Evolutionary conservation across 2,797 vertebrate species (phyloP).

Genomic region (Syncerus caffer): DNA sequence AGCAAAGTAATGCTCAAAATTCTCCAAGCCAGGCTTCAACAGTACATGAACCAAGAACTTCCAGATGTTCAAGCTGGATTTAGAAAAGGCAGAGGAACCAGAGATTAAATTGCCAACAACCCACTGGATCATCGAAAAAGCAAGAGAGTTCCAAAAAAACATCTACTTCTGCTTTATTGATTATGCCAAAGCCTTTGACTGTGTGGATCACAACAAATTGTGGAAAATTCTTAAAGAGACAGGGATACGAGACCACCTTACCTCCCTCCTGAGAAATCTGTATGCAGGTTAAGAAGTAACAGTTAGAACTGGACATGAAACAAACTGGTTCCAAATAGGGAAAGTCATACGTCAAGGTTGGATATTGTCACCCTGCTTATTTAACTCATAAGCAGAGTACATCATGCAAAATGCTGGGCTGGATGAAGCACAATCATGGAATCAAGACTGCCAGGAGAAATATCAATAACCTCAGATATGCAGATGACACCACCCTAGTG

Average conservation of each 20-base stretch:
- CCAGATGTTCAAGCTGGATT: neutral
- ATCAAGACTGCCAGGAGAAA: neutral
- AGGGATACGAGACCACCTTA: neutral
- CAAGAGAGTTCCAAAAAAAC: neutral
- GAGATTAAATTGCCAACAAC: neutral
- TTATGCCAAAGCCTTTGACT: neutral
- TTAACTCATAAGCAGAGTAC: neutral
- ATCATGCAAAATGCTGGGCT: neutral
- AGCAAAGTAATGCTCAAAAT: neutral
- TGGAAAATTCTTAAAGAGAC: neutral
- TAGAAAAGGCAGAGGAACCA: neutral
- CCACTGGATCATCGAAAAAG: neutral
- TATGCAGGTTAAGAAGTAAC: neutral
- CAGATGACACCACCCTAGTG: neutral
- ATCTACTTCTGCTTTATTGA: neutral
- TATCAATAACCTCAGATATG: neutral
- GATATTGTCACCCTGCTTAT: neutral
- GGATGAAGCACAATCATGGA: neutral
- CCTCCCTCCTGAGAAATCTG: neutral
- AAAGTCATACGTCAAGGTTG: neutral
- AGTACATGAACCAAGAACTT: neutral
- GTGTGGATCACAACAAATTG: neutral
- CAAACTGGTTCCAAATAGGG: neutral
- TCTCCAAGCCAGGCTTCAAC: neutral
- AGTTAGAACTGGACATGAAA: neutral